A percentile compares a stretch with the other conserved stretches of the same genome.
Conservation (phyloP, 2,113 vertebrate species). For the Dryoscopus gambensis region DNA sequence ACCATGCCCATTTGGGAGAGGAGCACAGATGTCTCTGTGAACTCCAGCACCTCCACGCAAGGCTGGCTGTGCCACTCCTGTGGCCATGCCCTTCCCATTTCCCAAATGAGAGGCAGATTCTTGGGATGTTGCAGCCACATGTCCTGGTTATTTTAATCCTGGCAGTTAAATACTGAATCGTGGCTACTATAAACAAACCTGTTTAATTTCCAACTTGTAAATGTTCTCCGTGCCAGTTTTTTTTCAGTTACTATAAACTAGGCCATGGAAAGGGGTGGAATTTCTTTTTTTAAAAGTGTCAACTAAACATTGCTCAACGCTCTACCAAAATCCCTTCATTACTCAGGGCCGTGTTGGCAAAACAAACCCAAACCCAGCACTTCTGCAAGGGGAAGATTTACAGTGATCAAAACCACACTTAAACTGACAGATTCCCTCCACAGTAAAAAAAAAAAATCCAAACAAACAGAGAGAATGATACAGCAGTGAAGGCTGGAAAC, state of each 20-base stretch:
- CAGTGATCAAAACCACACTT: background rate
- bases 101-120: background rate
- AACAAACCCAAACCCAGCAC: background rate
- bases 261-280: background rate
- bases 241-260: background rate
- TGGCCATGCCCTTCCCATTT: background rate
- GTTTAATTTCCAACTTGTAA: background rate
- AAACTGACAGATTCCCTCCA: background rate
- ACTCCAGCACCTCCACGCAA: background rate
- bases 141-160: background rate
- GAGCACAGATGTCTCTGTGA: background rate
- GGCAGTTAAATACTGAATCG: background rate
- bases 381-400: background rate
- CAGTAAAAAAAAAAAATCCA: background rate
- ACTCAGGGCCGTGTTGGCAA: background rate
- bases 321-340: background rate
- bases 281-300: background rate
- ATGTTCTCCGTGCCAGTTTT: background rate
- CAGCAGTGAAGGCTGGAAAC: background rate
- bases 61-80: background rate
- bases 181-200: slow-evolving; percentile 26
- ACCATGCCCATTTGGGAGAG: background rate
- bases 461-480: background rate
- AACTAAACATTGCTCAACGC: background rate
- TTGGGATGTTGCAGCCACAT: background rate